phyloP scores from a whole-genome alignment of 2,888 invertebrate species.

The Notodonta dromedarius region DNA sequence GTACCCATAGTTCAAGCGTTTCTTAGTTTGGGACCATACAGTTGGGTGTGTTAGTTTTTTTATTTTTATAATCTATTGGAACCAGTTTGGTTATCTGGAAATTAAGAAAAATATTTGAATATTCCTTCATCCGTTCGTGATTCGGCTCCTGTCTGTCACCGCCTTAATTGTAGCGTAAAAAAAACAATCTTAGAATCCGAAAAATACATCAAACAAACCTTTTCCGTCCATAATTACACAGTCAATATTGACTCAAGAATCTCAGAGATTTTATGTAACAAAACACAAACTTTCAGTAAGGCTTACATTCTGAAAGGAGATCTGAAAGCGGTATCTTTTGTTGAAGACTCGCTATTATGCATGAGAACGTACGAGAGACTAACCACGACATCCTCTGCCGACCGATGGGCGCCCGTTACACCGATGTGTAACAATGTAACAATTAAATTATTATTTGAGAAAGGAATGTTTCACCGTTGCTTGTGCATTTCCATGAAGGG shows the following conservation, averaged over 20 bases:
- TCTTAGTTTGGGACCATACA: too few relatives aligned
- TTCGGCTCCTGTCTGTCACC: neutral
- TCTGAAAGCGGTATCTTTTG: conserved; percentile 53
- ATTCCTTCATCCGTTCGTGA: too few relatives aligned
- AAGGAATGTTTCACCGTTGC: too few relatives aligned
- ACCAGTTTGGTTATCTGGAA: too few relatives aligned
- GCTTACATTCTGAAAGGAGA: conserved; percentile 32
- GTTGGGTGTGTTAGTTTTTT: too few relatives aligned
- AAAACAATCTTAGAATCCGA: too few relatives aligned
- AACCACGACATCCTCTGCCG: conserved; percentile 46
- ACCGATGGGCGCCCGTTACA: conserved; percentile 39
- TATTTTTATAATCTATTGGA: too few relatives aligned
- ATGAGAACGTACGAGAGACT: conserved; percentile 50
- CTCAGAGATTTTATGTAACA: conserved; percentile 20
- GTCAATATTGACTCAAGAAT: conserved; percentile 22
- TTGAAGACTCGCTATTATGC: conserved; percentile 55
- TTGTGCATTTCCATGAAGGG: too few relatives aligned
- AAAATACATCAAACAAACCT: too few relatives aligned
- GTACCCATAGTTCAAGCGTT: too few relatives aligned
- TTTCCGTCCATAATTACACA: conserved; percentile 1
- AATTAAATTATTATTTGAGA: too few relatives aligned
- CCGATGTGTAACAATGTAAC: conserved; percentile 34
- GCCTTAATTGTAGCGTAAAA: neutral
- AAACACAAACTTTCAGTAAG: conserved; percentile 35
- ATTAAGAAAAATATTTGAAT: too few relatives aligned